Evolutionary conservation across 2,113 vertebrate species (phyloP).

Genomic region (Scalopus aquaticus): DNA sequence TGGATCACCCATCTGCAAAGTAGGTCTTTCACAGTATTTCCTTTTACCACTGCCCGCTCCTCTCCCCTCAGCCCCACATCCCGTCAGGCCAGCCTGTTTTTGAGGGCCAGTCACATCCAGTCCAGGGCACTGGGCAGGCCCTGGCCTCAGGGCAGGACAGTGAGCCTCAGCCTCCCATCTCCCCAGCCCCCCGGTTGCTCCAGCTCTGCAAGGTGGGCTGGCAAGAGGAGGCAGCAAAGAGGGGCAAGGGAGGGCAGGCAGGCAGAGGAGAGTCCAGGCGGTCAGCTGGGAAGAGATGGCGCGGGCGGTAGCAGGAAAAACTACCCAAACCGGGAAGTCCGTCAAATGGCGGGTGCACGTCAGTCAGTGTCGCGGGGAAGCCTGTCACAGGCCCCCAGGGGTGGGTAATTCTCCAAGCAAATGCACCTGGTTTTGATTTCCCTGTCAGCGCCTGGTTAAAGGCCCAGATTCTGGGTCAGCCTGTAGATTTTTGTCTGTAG

Average conservation of each 20-base stretch:
- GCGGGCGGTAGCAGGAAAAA: neutral
- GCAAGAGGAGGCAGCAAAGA: neutral
- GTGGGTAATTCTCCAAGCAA: neutral
- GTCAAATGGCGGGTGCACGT: neutral
- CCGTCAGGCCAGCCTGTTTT: neutral
- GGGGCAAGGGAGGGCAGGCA: accelerated
- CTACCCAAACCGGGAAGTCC: neutral
- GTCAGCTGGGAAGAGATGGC: neutral
- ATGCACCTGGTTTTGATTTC: neutral
- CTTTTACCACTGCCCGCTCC: neutral
- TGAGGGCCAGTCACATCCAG: neutral
- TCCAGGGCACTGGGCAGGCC: neutral
- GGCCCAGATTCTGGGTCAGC: neutral
- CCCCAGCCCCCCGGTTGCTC: neutral
- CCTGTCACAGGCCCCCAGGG: accelerated
- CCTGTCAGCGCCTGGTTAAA: neutral
- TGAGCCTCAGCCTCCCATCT: neutral
- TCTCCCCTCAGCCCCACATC: neutral
- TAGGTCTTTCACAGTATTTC: neutral
- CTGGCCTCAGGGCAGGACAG: neutral
- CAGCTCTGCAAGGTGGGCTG: neutral
- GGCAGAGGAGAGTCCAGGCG: neutral
- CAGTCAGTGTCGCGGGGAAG: accelerated
- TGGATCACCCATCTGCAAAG: neutral
- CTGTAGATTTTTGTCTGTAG: neutral